Evolutionary conservation across 2,888 invertebrate genomes (phyloP).

Genomic region (Cotesia congregata): DNA sequence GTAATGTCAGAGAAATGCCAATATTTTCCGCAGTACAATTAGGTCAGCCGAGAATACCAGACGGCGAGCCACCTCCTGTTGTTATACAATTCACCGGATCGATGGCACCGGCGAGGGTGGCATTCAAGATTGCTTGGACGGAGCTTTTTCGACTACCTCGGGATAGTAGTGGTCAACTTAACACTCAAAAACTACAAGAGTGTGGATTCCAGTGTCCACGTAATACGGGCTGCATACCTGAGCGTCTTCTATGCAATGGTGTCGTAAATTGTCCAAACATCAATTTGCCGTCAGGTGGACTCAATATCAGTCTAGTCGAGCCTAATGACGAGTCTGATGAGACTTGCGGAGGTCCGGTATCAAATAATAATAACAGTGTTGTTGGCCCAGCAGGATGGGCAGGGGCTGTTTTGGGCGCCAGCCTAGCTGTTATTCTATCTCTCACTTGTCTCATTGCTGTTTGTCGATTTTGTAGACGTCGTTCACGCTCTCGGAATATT

Average conservation of each 20-base stretch:
- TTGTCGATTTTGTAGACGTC: conserved; percentile 77
- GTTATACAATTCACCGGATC: conserved; percentile 83
- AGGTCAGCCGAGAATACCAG: conserved; percentile 69
- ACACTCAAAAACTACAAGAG: conserved; percentile 81
- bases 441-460: conserved; percentile 74
- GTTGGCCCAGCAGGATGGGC: conserved; percentile 74
- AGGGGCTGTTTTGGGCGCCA: conserved; percentile 76
- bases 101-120: conserved; percentile 84
- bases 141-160: conserved; percentile 89
- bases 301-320: conserved; percentile 65
- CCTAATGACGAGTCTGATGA: conserved; percentile 84
- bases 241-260: conserved; percentile 88
- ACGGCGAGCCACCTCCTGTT: conserved; percentile 76
- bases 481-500: conserved; percentile 74
- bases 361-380: conserved; percentile 71
- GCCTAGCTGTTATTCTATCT: conserved; percentile 74
- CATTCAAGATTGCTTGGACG: conserved; percentile 92
- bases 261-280: conserved; percentile 87
- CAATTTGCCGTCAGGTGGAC: conserved; percentile 59
- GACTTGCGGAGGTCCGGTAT: conserved; percentile 74
- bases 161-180: conserved; percentile 84
- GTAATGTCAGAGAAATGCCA: conserved; percentile 83
- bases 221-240: conserved; percentile 87
- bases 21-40: conserved; percentile 85
- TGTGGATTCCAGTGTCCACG: conserved; percentile 93